These are phyloP conservation scores for Prionace glauca DNA, from an alignment of 2,797 vertebrate species.

Conservation along the genomic window DNA sequence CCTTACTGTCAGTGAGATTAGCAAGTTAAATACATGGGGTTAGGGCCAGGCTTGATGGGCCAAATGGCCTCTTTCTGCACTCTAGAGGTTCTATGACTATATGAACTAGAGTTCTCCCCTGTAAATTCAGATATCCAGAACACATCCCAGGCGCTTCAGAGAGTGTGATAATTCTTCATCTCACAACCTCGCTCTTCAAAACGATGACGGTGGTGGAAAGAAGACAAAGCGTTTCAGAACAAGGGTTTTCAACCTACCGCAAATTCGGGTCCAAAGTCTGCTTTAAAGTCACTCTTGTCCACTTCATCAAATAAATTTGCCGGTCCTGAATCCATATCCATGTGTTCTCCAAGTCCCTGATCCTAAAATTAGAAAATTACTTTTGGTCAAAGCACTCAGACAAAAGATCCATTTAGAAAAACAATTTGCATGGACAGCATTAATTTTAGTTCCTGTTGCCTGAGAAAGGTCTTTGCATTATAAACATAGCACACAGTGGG, in stretches of 20 bases:
- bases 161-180: not conserved
- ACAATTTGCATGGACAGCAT: too few species aligned
- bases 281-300: conserved; percentile 64
- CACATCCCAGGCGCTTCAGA: not conserved
- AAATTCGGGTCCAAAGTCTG: conserved; percentile 64
- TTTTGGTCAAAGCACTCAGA: not conserved
- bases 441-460: not conserved
- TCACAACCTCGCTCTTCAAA: not conserved
- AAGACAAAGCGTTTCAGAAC: too few species aligned
- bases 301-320: conserved; percentile 60
- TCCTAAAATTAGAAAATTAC: conserved; percentile 48
- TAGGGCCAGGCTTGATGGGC: too few species aligned
- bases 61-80: too few species aligned
- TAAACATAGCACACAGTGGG: not conserved
- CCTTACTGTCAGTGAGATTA: too few species aligned
- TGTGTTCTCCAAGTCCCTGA: conserved; percentile 54
- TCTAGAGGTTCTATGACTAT: too few species aligned
- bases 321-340: conserved; percentile 58
- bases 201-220: not conserved
- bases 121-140: not conserved
- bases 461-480: not conserved
- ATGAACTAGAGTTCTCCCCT: not conserved
- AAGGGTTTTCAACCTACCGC: conserved; percentile 55
- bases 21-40: too few species aligned
- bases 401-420: not conserved